Evolutionary conservation across 1,140 invertebrate species (phyloP), one percentile per base, ranked within the genome.

Genomic region (Plutomurus gul): DNA sequence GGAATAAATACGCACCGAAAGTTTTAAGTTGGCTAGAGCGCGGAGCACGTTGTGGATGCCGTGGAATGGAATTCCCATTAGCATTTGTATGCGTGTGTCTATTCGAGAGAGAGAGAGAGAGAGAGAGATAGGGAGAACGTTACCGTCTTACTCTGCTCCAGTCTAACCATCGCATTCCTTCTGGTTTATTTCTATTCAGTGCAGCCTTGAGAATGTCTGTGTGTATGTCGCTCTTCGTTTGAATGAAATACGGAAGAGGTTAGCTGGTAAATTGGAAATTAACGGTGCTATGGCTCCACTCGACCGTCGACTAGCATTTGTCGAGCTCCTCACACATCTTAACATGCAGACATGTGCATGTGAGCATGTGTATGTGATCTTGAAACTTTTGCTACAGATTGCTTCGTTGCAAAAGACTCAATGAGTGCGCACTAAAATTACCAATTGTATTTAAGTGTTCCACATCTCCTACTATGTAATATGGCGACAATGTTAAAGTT

Each of bases 261-360:
- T 65, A 65, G 56, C 36, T 65, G 30, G 56, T 65, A 65, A 65
- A 65, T 65, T 65, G 56, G 56, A 36, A 65, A 65, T 65, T 65
- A 65, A 65, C 27, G 27, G 56, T 25, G 16, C 4, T n/a, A 65
- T 65, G 56, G n/a, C 27, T 65, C 16, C 2, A n/a, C 36, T 33
- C 11, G 51, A 30, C 39, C n/a, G n/a, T n/a, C n/a, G n/a, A 43
- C 39, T 43, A 27, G 4, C 4, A 30, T 65, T 25, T 56, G 11
- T 16, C 43, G n/a, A n/a, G 20, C 47, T 18, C 47, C 20, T 51
- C 47, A 51, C 18, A 39, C 37, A 39, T 13, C 16, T 49, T 20
- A 56, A 4, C 0, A n/a, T n/a, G n/a, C n/a, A n/a, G n/a, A n/a
- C n/a, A n/a, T n/a, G n/a, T n/a, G n/a, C n/a, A n/a, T n/a, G n/a